These are phyloP conservation scores for Nilaparvata lugens DNA, from an alignment of 1,140 invertebrate genomes.

Conservation along the genomic window DNA sequence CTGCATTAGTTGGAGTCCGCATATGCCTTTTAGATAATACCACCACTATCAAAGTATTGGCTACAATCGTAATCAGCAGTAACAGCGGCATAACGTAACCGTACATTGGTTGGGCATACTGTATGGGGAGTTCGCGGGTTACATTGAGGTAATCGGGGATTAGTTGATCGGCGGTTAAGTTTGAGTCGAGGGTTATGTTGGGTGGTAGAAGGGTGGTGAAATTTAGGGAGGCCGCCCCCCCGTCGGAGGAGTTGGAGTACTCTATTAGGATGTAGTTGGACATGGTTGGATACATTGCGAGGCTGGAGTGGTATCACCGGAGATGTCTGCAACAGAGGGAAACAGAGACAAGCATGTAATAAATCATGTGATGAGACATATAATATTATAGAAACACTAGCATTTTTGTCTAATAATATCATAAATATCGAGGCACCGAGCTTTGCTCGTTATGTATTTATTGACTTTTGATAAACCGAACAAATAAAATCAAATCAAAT, in stretches of 20 bases:
- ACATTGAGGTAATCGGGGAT: slow-evolving; percentile 41
- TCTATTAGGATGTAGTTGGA: slow-evolving; percentile 1
- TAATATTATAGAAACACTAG: too few species aligned
- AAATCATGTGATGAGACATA: too few species aligned
- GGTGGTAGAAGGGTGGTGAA: not conserved
- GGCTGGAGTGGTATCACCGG: not conserved
- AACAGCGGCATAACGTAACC: slow-evolving; percentile 74
- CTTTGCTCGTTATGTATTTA: too few species aligned
- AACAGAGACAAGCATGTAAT: too few species aligned
- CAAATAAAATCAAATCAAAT: too few species aligned
- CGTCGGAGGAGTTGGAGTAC: not conserved
- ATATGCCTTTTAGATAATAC: slow-evolving; percentile 61
- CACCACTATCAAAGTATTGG: slow-evolving; percentile 81
- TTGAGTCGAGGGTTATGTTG: not conserved
- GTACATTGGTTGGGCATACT: slow-evolving; percentile 55
- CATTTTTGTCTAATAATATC: too few species aligned
- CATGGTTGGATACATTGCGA: not conserved
- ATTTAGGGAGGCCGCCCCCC: not conserved
- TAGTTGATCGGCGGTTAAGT: not conserved
- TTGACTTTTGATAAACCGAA: too few species aligned
- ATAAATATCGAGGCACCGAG: too few species aligned
- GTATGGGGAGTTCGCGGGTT: slow-evolving; percentile 52
- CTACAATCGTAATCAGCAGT: slow-evolving; percentile 77
- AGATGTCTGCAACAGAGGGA: not conserved
- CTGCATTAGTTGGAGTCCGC: slow-evolving; percentile 57